These are phyloP conservation scores for Microcebus murinus DNA, from an alignment of 2,113 vertebrate genomes.

Conservation along the genomic window DNA sequence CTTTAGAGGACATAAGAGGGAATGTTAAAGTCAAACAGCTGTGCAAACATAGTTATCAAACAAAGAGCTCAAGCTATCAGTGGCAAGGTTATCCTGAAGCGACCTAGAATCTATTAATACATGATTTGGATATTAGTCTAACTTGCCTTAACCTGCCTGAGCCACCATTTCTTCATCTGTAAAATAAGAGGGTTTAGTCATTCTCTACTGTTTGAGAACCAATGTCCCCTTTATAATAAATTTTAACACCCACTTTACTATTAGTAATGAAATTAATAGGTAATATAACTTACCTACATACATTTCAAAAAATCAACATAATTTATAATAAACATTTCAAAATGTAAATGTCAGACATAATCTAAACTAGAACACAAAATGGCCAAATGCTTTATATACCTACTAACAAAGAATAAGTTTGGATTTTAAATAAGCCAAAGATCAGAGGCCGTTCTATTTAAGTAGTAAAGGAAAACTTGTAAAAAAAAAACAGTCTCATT, in stretches of 20 bases:
- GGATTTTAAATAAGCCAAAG: not conserved
- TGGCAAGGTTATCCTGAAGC: not conserved
- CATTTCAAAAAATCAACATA: not conserved
- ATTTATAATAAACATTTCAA: slow-evolving; percentile 12
- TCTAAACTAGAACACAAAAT: not conserved
- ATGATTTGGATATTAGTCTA: not conserved
- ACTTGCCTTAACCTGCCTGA: not conserved
- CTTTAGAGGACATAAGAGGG: not conserved
- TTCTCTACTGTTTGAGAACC: not conserved
- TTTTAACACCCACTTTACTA: not conserved
- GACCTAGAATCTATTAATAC: too few species aligned
- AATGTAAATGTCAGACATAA: not conserved
- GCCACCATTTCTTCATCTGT: not conserved
- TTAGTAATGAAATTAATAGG: not conserved
- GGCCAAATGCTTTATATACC: not conserved
- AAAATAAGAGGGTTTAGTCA: not conserved
- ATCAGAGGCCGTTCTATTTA: not conserved
- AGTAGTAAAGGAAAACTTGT: not conserved
- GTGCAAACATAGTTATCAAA: not conserved
- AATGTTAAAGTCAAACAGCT: not conserved
- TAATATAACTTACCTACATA: not conserved
- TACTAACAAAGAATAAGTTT: not conserved
- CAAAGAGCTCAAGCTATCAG: not conserved
- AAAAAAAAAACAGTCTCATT: not conserved
- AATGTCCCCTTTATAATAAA: not conserved